Percentiles rank a stretch among this genome's conserved stretches.
These are phyloP conservation scores for Leucania comma DNA, from an alignment of 2,888 invertebrate genomes.

Conservation along the genomic window DNA sequence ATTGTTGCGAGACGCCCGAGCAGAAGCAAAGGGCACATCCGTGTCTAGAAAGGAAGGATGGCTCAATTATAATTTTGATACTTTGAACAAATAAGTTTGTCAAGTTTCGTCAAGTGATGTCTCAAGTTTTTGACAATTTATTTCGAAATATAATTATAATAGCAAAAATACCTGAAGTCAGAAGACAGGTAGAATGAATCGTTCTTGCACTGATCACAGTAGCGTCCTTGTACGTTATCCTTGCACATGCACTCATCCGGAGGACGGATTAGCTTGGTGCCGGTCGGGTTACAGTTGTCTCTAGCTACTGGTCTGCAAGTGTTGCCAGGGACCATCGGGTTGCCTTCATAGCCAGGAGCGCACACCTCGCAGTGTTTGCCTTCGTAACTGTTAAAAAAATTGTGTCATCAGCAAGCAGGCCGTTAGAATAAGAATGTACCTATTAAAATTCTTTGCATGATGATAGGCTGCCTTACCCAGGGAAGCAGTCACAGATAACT, in stretches of 20 bases:
- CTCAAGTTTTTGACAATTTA: not conserved
- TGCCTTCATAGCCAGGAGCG: slow-evolving; percentile 95
- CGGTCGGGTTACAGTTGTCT: slow-evolving; percentile 93
- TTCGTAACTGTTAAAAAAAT: slow-evolving; percentile 81
- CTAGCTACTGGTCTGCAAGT: slow-evolving; percentile 90
- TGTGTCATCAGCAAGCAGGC: not conserved
- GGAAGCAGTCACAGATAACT: slow-evolving; percentile 95
- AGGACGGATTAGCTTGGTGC: slow-evolving; percentile 89
- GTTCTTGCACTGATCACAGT: slow-evolving; percentile 96
- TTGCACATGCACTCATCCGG: slow-evolving; percentile 86
- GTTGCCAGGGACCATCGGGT: slow-evolving; percentile 94
- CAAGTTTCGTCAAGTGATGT: too few relatives aligned
- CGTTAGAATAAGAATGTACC: not conserved
- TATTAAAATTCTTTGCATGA: not conserved
- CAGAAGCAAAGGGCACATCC: slow-evolving; percentile 99
- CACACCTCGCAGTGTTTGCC: slow-evolving; percentile 95
- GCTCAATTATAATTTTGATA: not conserved
- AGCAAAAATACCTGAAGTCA: slow-evolving; percentile 82
- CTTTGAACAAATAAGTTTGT: not conserved
- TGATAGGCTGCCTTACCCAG: slow-evolving; percentile 91
- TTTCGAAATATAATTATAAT: not conserved
- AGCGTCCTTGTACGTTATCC: slow-evolving; percentile 93
- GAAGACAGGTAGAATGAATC: slow-evolving; percentile 96
- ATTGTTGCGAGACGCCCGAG: slow-evolving; percentile 95
- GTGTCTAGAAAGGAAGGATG: slow-evolving; percentile 81